Evolutionary conservation across 2,113 vertebrate genomes (phyloP).

Genomic region (Muntiacus muntjak): DNA sequence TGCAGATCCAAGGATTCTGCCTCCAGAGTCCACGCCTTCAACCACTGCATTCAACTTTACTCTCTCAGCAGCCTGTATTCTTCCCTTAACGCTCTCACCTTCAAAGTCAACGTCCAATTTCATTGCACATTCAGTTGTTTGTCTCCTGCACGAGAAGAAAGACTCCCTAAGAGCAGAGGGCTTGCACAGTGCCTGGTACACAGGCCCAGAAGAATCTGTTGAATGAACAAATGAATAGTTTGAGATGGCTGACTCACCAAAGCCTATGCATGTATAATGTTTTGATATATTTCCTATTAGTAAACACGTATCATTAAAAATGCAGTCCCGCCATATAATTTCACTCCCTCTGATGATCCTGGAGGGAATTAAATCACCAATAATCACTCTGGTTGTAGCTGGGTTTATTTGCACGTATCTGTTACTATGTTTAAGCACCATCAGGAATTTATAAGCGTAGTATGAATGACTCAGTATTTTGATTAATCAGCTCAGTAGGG

Average conservation of each 20-base stretch:
- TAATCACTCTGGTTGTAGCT: conserved; percentile 26
- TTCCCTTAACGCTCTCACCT: background rate
- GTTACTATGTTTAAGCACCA: conserved; percentile 42
- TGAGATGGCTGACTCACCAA: background rate
- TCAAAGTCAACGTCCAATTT: background rate
- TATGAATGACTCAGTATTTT: conserved; percentile 54
- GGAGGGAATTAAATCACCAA: conserved; percentile 47
- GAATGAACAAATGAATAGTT: background rate
- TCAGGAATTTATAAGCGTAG: conserved; percentile 29
- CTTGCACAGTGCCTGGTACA: background rate
- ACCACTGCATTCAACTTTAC: accelerated
- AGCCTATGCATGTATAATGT: background rate
- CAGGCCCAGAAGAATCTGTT: background rate
- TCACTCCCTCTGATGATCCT: conserved; percentile 42
- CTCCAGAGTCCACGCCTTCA: background rate
- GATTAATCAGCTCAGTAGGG: conserved; percentile 65
- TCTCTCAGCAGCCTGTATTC: background rate
- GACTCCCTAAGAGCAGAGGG: background rate
- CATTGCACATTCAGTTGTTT: accelerated
- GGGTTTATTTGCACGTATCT: conserved; percentile 43
- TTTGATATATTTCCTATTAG: background rate
- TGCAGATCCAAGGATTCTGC: background rate
- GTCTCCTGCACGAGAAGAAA: background rate
- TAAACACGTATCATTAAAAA: conserved; percentile 45
- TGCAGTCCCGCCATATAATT: background rate